Percentiles rank a stretch among this genome's conserved stretches.
Evolutionary conservation across 2,888 invertebrate species (phyloP).

Genomic region (Parthenolecanium corni): DNA sequence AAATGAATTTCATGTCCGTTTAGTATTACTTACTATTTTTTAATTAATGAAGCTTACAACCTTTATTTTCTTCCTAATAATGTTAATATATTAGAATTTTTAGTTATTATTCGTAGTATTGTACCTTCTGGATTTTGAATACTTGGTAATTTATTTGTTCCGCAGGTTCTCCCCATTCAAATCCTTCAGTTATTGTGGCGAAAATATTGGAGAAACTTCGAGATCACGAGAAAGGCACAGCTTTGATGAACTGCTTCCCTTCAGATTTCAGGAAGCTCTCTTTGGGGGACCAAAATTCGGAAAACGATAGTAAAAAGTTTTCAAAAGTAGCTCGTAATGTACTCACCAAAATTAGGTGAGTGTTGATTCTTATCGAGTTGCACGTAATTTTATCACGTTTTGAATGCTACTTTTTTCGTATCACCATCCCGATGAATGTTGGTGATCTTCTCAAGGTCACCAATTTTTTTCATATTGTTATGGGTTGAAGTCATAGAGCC

Average conservation of each 20-base stretch:
- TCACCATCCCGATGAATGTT: neutral
- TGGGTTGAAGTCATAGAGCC: neutral
- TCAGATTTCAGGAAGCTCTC: constrained; percentile 27
- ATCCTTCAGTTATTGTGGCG: constrained; percentile 67
- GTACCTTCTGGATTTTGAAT: too few relatives aligned
- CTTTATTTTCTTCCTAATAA: too few relatives aligned
- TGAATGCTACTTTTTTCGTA: too few relatives aligned
- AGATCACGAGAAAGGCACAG: constrained; percentile 34
- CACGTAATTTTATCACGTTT: too few relatives aligned
- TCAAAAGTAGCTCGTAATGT: constrained; percentile 35
- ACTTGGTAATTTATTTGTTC: too few relatives aligned
- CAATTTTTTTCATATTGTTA: neutral
- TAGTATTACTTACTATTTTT: too few relatives aligned
- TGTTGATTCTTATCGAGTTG: neutral
- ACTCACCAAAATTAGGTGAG: constrained; percentile 34
- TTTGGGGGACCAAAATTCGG: constrained; percentile 10
- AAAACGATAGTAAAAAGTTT: constrained; percentile 31
- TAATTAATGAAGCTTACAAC: too few relatives aligned
- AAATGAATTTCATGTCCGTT: too few relatives aligned
- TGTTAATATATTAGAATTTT: too few relatives aligned
- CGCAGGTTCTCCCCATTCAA: constrained; percentile 60
- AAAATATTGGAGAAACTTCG: constrained; percentile 55
- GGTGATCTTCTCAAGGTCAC: neutral
- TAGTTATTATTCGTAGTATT: too few relatives aligned
- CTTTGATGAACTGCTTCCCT: constrained; percentile 18